Conservation (phyloP, 2,113 vertebrate genomes). For the Callipepla squamata region DNA sequence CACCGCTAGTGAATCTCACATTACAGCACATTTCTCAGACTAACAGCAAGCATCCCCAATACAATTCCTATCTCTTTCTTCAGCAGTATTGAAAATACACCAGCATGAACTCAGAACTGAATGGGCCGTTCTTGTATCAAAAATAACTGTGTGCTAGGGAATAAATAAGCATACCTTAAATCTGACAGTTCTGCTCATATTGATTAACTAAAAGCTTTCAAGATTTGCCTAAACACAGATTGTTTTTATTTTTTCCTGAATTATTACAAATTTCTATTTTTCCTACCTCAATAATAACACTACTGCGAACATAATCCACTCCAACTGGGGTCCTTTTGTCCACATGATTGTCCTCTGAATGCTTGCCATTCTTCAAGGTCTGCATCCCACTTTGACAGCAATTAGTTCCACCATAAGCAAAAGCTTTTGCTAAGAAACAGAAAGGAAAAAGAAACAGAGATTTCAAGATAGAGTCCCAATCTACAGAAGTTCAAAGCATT, state of each 20-base stretch:
- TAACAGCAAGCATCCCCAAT: rapidly evolving
- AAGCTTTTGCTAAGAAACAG: conserved; percentile 82
- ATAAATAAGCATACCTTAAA: neutral
- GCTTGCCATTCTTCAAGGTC: conserved; percentile 72
- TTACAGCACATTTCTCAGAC: neutral
- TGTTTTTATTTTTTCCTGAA: neutral
- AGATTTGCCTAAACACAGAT: neutral
- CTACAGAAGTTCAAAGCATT: neutral
- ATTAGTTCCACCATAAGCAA: conserved; percentile 83
- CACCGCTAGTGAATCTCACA: neutral
- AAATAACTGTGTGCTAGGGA: no score
- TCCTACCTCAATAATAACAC: conserved; percentile 87
- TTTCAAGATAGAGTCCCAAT: neutral
- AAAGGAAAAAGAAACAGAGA: neutral
- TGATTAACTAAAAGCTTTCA: neutral
- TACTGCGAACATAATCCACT: conserved; percentile 84
- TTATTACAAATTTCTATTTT: neutral
- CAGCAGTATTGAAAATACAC: neutral
- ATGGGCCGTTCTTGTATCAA: rapidly evolving
- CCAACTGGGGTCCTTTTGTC: conserved; percentile 79
- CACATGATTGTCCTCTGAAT: conserved; percentile 65
- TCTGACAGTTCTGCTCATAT: rapidly evolving
- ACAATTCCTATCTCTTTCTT: neutral
- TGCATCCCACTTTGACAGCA: conserved; percentile 84
- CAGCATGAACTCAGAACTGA: neutral